These are phyloP conservation scores for Cetonia aurata DNA, from an alignment of 2,888 invertebrate genomes.

Conservation along the genomic window DNA sequence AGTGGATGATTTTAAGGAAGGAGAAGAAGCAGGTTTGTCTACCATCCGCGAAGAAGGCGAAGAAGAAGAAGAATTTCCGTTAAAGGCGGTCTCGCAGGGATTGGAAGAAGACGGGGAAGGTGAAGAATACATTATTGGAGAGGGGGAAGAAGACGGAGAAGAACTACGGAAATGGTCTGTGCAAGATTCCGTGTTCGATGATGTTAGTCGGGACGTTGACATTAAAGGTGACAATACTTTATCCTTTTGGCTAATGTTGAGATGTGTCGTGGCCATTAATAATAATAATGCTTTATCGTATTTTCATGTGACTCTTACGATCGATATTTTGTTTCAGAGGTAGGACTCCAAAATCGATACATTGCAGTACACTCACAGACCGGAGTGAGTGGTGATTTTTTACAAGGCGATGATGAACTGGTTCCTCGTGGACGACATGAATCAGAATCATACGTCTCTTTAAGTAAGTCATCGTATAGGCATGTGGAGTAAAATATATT, in stretches of 20 bases:
- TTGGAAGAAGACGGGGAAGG: slow-evolving; percentile 38
- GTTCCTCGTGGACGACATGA: neutral
- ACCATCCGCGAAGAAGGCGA: slow-evolving; percentile 55
- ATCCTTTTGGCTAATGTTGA: no score
- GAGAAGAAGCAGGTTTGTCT: slow-evolving; percentile 23
- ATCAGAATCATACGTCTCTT: neutral
- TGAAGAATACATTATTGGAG: slow-evolving; percentile 17
- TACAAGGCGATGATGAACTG: slow-evolving; percentile 5
- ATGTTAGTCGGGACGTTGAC: slow-evolving; percentile 33
- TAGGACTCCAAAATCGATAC: slow-evolving; percentile 11
- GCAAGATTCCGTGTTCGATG: slow-evolving; percentile 48
- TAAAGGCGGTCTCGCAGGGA: slow-evolving; percentile 21
- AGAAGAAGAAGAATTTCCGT: slow-evolving; percentile 59
- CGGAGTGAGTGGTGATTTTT: slow-evolving; percentile 13
- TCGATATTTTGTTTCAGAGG: slow-evolving; percentile 1
- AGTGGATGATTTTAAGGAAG: slow-evolving; percentile 25
- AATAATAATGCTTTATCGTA: no score
- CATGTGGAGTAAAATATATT: neutral
- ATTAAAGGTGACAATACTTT: slow-evolving; percentile 47
- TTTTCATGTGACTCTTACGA: neutral
- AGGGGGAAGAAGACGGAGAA: slow-evolving; percentile 24
- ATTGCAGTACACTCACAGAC: neutral
- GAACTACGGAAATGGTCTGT: slow-evolving; percentile 43
- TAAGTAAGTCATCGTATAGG: slow-evolving; percentile 12
- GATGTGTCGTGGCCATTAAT: no score